Evolutionary conservation across 2,888 invertebrate species (phyloP), one percentile per base, ranked within the genome.

Genomic region (Dicyrtoma fusca): DNA sequence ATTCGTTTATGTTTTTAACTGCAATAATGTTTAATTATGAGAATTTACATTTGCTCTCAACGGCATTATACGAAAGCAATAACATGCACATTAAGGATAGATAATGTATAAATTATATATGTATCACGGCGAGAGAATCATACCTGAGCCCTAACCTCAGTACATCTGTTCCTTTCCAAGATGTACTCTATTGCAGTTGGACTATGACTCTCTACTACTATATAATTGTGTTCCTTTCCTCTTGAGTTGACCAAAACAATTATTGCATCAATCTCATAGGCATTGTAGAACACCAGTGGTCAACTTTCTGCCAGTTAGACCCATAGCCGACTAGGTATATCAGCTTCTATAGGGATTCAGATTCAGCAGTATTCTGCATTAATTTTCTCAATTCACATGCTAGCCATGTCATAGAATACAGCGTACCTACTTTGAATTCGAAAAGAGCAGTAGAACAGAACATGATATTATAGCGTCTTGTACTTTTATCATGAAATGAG

Each of bases 1-100:
- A 68, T 68, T 68, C 59, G 59, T 68, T 34, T 68, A 68, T 68
- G 57, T 45, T 57, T 64, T 64, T 44, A 49, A 49, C 23, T 64
- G 47, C 49, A 49, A 23, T 57, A 57, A 57, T 57, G 68, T 45
- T 68, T 68, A 68, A 68, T 68, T 68, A 68, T 57, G 57, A 45
- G 45, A 68, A 68, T 68, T 68, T 68, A 57, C 59, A 68, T 47
- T 45, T 66, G 21, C 34, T 53, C 51, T 47, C 51, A 14, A 55
- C 19, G 13, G 55, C 23, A 49, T 49, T 34, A 34, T 34, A 34
- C 34, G 4, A 13, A 34, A 34, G 34, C 34, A 34, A 8, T 34
- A 34, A 34, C 34, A 5, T 34, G 34, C 8, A 8, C 34, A 34
- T 34, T 34, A 8, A 34, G 34, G 34, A 34, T 34, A n/a, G n/a